Evolutionary conservation across 30 jellyfish, hydroid and myxozoan genomes (phyloP), one percentile per base, ranked within the genome.

Genomic region (Aurelia coerulea): DNA sequence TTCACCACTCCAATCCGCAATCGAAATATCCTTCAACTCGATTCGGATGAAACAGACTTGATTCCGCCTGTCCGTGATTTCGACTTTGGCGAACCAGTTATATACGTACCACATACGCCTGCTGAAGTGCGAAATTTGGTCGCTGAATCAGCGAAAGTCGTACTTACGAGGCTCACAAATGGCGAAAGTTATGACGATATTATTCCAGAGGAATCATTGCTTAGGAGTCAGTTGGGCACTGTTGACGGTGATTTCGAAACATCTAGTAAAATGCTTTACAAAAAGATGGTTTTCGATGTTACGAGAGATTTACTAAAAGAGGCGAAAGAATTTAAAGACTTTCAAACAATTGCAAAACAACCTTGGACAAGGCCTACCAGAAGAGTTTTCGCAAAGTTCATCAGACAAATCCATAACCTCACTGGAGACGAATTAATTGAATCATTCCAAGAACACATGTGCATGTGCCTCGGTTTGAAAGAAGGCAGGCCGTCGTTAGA

Each of bases 401-500:
- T 97, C 11, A 86, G 97, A 32, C 95, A 78, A 70, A 68, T 88
- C 51, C 97, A 95, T 65, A 73, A 70, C 15, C 73, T 87, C 2
- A 23, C 82, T 54, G 95, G 96, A 1, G 90, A 74, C 32, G 98
- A 90, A 12, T 72, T 95, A 17, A 82, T 88, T 52, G 86, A 82
- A 34, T 39, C 87, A 3, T 53, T 95, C 32, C 91, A 87, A 52
- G 73, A 86, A 5, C 97, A 95, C 51, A 97, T 95, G 66, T 81
- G 97, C 58, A 78, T 84, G 18, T 85, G 91, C 52, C 66, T 90
- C 29, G 99, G 92, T 68, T 76, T 95, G 84, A 78, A 68, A 51
- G 23, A 89, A 10, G 99, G 99, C 41, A 62, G 99, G 78, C 99
- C 99, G 59, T 59, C 90, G 29, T 81, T 95, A 8, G 97, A 86